phyloP scores from a whole-genome alignment of 2,113 vertebrate genomes.

The Brevimyrus niger region DNA sequence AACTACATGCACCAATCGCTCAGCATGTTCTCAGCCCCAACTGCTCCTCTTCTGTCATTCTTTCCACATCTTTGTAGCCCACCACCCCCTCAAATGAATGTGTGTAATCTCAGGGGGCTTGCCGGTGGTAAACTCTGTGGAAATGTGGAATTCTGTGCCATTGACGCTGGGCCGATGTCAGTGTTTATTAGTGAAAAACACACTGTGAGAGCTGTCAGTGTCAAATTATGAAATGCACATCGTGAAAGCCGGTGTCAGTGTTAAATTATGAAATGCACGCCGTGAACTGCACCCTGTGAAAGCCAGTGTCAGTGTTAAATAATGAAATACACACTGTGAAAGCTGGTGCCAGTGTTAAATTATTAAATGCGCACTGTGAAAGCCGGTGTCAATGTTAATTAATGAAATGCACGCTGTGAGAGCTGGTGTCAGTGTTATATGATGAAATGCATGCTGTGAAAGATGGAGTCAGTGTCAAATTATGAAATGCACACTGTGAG shows the following conservation, averaged over 20 bases:
- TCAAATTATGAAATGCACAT: neutral
- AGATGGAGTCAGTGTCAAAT: neutral
- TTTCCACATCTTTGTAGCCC: neutral
- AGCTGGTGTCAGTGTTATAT: neutral
- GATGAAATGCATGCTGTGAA: neutral
- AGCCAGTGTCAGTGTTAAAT: neutral
- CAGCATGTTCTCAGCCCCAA: slow-evolving; percentile 38
- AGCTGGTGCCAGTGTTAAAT: neutral
- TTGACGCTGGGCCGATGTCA: neutral
- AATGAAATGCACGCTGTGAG: neutral
- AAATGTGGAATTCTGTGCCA: slow-evolving; percentile 1
- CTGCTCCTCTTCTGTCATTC: neutral
- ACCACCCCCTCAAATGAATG: neutral
- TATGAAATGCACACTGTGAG: neutral
- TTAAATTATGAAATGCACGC: neutral
- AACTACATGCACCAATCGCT: slow-evolving; percentile 32
- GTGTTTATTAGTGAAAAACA: neutral
- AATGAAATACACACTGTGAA: neutral
- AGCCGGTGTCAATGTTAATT: neutral
- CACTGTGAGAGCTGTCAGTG: neutral
- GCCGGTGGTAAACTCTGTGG: neutral
- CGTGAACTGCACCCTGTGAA: neutral
- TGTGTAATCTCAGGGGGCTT: neutral
- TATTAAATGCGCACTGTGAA: neutral
- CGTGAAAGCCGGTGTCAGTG: no score